These are phyloP conservation scores for Nannoperca australis DNA, from an alignment of 2,797 vertebrate genomes.

Conservation along the genomic window DNA sequence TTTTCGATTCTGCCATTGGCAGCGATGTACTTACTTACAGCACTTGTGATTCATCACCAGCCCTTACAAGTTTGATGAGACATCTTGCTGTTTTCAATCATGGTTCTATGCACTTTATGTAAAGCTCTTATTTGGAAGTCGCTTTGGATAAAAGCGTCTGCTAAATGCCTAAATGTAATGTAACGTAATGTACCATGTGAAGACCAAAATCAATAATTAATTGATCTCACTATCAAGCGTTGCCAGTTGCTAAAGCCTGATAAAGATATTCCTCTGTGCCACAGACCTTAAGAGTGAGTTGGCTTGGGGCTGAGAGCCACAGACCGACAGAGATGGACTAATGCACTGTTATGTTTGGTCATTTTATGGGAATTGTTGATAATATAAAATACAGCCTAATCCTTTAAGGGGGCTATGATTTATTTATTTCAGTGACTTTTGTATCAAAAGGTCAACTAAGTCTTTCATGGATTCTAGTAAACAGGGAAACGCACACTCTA, in stretches of 20 bases:
- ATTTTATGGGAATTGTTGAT: not conserved
- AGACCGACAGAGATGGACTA: not conserved
- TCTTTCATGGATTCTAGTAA: not conserved
- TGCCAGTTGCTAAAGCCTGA: not conserved
- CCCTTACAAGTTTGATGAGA: too few species aligned
- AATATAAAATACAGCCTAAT: not conserved
- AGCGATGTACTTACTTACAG: too few species aligned
- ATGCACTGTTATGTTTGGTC: not conserved
- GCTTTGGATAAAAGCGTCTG: too few species aligned
- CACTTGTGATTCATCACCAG: too few species aligned
- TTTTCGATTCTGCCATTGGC: too few species aligned
- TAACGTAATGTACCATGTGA: not conserved
- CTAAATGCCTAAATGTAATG: too few species aligned
- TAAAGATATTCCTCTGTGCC: not conserved
- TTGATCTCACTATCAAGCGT: not conserved
- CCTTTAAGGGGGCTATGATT: not conserved
- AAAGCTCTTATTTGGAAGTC: too few species aligned
- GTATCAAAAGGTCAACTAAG: slow-evolving; percentile 3
- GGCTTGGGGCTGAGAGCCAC: too few species aligned
- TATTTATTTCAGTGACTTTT: not conserved
- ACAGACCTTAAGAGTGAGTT: not conserved
- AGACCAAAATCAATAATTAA: not conserved
- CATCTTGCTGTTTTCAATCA: too few species aligned
- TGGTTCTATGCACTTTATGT: too few species aligned
- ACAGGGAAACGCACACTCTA: not conserved